These are phyloP conservation scores for Podargus strigoides DNA, from an alignment of 2,797 vertebrate genomes.

Conservation along the genomic window DNA sequence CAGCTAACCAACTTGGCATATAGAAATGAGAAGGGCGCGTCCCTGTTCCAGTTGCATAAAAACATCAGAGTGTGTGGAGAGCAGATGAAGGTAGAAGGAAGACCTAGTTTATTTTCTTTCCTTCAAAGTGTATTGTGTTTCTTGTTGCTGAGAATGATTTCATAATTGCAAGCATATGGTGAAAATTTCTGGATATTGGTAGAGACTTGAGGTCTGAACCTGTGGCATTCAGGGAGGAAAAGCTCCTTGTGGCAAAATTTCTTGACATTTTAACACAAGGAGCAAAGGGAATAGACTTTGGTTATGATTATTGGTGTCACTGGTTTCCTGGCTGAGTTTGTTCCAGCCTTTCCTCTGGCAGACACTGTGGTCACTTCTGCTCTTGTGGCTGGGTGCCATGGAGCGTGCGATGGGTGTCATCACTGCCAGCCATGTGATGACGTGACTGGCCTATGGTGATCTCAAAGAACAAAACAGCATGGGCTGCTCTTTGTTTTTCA, in stretches of 20 bases:
- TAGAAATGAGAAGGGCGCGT: not conserved
- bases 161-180: not conserved
- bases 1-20: not conserved
- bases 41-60: not conserved
- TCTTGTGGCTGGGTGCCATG: not conserved
- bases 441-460: not conserved
- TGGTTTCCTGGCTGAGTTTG: not conserved
- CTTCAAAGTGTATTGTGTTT: not conserved
- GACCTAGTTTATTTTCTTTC: not conserved
- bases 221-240: not conserved
- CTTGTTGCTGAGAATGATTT: not conserved
- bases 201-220: not conserved
- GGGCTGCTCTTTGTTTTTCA: not conserved
- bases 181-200: not conserved
- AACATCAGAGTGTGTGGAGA: not conserved
- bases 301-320: not conserved
- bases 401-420: not conserved
- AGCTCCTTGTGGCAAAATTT: not conserved
- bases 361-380: not conserved
- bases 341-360: not conserved
- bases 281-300: not conserved
- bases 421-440: not conserved
- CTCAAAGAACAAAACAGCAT: not conserved
- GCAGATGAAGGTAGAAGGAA: not conserved
- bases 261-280: not conserved